These are phyloP conservation scores for Ips typographus DNA, from an alignment of 1,140 invertebrate species.

Conservation along the genomic window DNA sequence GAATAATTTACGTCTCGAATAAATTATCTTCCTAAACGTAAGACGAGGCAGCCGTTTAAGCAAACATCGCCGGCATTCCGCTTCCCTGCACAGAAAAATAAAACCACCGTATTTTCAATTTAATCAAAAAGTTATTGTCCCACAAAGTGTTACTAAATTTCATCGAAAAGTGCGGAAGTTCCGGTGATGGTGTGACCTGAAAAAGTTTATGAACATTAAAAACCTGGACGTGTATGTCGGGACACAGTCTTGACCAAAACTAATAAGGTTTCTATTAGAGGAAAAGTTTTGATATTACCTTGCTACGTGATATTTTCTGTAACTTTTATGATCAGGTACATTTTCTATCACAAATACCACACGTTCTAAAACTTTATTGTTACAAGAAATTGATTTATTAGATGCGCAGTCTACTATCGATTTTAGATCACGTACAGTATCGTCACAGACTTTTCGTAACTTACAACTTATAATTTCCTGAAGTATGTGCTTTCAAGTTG, in stretches of 20 bases:
- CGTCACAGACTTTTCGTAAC: no score
- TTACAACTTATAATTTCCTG: no score
- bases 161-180: conserved; percentile 6
- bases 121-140: conserved; percentile 17
- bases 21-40: no score
- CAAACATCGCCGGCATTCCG: no score
- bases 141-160: conserved; percentile 12
- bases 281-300: conserved; percentile 6
- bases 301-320: not conserved
- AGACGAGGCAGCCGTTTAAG: no score
- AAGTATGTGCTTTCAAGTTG: no score
- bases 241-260: conserved; percentile 12
- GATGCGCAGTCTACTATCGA: no score
- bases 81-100: not conserved
- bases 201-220: conserved; percentile 13
- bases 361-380: no score
- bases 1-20: not conserved
- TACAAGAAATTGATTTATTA: no score
- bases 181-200: not conserved
- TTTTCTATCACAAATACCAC: not conserved
- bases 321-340: not conserved
- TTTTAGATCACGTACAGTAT: no score
- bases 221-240: conserved; percentile 1
- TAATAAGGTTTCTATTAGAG: conserved; percentile 17
- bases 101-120: conserved; percentile 7